Conservation (phyloP, 2,888 invertebrate genomes). For the Watsonalla binaria region DNA sequence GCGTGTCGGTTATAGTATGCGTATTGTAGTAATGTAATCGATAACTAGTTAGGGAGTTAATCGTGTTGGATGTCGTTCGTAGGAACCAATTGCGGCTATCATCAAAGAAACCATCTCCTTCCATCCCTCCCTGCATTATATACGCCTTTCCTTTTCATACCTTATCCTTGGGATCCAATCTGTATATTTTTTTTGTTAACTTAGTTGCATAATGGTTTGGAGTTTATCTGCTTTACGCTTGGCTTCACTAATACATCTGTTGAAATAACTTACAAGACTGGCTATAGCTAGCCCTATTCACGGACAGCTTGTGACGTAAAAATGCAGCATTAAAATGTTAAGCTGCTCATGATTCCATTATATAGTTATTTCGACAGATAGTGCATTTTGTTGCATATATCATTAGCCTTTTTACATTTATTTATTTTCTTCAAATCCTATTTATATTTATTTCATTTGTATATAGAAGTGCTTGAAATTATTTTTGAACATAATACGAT, state of each 20-base stretch:
- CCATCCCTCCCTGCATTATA: conserved; percentile 55
- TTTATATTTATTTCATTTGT: conserved; percentile 23
- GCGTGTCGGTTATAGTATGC: too few species aligned
- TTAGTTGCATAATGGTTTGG: conserved; percentile 54
- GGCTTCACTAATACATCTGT: conserved; percentile 41
- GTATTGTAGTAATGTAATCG: background rate
- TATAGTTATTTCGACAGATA: conserved; percentile 30
- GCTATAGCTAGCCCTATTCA: too few species aligned
- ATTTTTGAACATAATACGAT: conserved; percentile 15
- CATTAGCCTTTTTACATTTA: conserved; percentile 29
- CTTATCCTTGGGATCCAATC: conserved; percentile 51
- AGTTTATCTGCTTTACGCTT: conserved; percentile 45
- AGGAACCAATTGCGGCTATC: conserved; percentile 76
- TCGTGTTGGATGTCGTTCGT: conserved; percentile 40
- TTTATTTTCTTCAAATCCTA: conserved; percentile 17
- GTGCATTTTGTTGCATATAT: conserved; percentile 22
- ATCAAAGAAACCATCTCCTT: conserved; percentile 65
- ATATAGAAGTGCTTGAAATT: conserved; percentile 24
- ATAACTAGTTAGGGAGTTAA: conserved; percentile 18
- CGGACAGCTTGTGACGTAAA: too few species aligned
- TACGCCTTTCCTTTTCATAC: conserved; percentile 33
- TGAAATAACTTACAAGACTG: conserved; percentile 34
- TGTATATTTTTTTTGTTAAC: conserved; percentile 55
- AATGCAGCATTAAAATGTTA: too few species aligned
- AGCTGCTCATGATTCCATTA: conserved; percentile 4